These are phyloP conservation scores for Acanthosoma haemorrhoidale DNA, from an alignment of 2,888 invertebrate species.

Conservation along the genomic window DNA sequence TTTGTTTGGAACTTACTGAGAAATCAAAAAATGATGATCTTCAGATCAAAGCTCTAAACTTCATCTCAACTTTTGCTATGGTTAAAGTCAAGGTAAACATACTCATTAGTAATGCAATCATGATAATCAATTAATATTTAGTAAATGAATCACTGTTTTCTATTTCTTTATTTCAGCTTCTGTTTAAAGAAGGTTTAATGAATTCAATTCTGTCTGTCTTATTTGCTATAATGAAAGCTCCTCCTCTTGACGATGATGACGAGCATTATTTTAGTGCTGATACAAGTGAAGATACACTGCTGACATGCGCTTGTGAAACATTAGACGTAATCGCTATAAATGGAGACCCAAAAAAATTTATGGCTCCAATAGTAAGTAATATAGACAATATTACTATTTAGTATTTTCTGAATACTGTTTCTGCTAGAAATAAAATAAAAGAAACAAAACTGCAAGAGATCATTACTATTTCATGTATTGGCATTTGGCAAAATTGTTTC, in stretches of 20 bases:
- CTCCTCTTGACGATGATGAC: slow-evolving; percentile 56
- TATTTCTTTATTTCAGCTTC: slow-evolving; percentile 45
- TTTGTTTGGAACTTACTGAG: slow-evolving; percentile 60
- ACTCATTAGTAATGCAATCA: neutral
- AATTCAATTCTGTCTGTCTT: slow-evolving; percentile 62
- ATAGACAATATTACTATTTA: neutral
- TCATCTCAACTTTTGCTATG: slow-evolving; percentile 60
- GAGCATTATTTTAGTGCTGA: slow-evolving; percentile 62
- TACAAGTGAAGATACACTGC: slow-evolving; percentile 57
- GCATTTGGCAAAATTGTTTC: too few relatives aligned
- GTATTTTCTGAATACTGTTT: neutral
- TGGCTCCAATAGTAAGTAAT: slow-evolving; percentile 59
- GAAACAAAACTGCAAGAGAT: too few relatives aligned
- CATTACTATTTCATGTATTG: too few relatives aligned
- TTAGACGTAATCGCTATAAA: slow-evolving; percentile 67
- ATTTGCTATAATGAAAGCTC: slow-evolving; percentile 62
- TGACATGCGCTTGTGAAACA: slow-evolving; percentile 66
- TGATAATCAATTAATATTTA: neutral
- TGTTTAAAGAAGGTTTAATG: slow-evolving; percentile 65
- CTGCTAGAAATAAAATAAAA: too few relatives aligned
- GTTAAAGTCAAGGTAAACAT: slow-evolving; percentile 62
- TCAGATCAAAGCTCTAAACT: slow-evolving; percentile 62
- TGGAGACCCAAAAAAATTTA: slow-evolving; percentile 63
- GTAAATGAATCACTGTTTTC: slow-evolving; percentile 1
- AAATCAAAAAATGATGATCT: slow-evolving; percentile 55